Base-by-base conservation (phyloP, 1,140 invertebrate genomes). In the Drosophila orosa region DNA sequence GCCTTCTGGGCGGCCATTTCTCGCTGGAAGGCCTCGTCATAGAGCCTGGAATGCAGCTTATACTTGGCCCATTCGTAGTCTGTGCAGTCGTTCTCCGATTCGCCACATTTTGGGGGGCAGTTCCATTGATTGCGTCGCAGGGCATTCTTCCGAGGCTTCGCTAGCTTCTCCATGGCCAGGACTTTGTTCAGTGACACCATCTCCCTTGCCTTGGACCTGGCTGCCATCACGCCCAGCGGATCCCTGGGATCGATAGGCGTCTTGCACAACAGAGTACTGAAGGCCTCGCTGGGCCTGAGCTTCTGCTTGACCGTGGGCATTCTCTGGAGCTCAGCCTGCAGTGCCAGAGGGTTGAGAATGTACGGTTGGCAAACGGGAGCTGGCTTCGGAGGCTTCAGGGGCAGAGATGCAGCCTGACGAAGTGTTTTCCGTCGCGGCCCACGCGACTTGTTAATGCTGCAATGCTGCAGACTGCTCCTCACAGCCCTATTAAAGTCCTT, bases 31-130 rank as follows among this genome's bases (percentile, higher is more conserved):
- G 58, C 72, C 10, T 62, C 52, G 1, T 85, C 50, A 15, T 61
- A 50, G 10, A 61, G 35, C 15, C 17, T 3, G 0, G 78, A 13
- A 39, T 82, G 40, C 15, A 54, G 4, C 10, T 74, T 74, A 55
- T 82, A 86, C 33, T 63, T 81, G 10, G 40, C 56, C 82, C 82
- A 78, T 39, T 85, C 74, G 19, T 60, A 82, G 3, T 44, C 35
- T 0, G 69, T 78, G 59, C 83, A 87, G 17, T 58, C 39, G 13
- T 57, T 85, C 9, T 62, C 45, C 2, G 33, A 3, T 10, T 63
- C 47, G 0, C 27, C 50, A 27, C 61, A 75, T 2, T 56, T 40
- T 3, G 57, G 3, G 1, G 47, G 42, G 15, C 83, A 85, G 25
- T 78, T 68, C 13, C 17, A 37, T 27, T 68, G 31, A 0, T 59